phyloP scores from a whole-genome alignment of 2,888 invertebrate species.

The Artemia sp. region DNA sequence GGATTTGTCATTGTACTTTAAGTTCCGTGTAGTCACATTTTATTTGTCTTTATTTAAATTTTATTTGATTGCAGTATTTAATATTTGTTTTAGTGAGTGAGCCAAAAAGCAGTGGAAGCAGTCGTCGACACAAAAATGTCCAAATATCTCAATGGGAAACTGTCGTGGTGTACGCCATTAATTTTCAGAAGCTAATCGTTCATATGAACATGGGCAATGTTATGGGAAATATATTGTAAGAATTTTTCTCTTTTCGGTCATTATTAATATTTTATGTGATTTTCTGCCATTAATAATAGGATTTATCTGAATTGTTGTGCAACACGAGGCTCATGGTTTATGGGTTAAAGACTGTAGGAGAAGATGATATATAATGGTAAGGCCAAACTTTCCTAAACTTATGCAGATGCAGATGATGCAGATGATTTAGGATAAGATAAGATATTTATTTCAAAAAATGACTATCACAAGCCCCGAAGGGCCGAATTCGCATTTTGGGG shows the following conservation, averaged over 20 bases:
- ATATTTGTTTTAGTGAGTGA: constrained; percentile 21
- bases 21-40: not conserved
- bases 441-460: too few relatives aligned
- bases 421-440: too few relatives aligned
- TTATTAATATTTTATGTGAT: constrained; percentile 11
- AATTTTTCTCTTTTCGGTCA: constrained; percentile 25
- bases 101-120: constrained; percentile 22
- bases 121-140: constrained; percentile 37
- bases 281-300: not conserved
- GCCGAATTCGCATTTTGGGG: too few relatives aligned
- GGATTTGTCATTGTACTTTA: not conserved
- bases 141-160: constrained; percentile 81
- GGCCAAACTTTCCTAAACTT: too few relatives aligned
- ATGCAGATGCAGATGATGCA: too few relatives aligned
- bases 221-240: constrained; percentile 86
- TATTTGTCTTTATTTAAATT: not conserved
- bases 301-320: constrained; percentile 14
- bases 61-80: not conserved
- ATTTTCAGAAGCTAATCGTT: constrained; percentile 86
- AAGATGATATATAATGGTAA: too few relatives aligned
- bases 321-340: not conserved
- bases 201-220: constrained; percentile 99
- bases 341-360: too few relatives aligned
- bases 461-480: too few relatives aligned
- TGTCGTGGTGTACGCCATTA: constrained; percentile 81